phyloP scores from a whole-genome alignment of 1,140 invertebrate species.

The Drosophila nigrodunni region DNA sequence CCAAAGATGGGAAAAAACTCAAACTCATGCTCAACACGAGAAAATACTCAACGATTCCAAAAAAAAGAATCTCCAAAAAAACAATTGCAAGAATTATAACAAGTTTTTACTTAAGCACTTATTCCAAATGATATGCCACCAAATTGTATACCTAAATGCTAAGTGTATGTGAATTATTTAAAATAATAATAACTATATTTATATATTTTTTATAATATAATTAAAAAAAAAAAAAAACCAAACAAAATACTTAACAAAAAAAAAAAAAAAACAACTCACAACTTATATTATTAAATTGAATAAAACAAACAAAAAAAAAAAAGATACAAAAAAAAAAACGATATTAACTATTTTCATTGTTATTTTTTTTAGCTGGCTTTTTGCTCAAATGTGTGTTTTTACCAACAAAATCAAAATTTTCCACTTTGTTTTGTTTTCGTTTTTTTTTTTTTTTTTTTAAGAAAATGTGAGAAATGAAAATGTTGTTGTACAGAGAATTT shows the following conservation, averaged over 20 bases:
- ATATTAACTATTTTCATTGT: constrained; percentile 38
- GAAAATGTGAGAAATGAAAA: constrained; percentile 1
- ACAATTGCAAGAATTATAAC: constrained; percentile 11
- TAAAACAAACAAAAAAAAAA: constrained; percentile 58
- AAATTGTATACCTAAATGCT: constrained; percentile 67
- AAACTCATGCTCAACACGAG: constrained; percentile 18
- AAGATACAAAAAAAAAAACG: constrained; percentile 32
- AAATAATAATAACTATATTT: constrained; percentile 39
- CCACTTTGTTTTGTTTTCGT: constrained; percentile 35
- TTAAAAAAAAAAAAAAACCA: constrained; percentile 37
- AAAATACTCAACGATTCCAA: constrained; percentile 44
- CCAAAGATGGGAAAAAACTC: constrained; percentile 17
- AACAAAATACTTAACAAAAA: constrained; percentile 37
- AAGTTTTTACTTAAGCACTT: constrained; percentile 53
- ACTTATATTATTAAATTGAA: constrained; percentile 72
- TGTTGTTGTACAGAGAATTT: constrained; percentile 67
- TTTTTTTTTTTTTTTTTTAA: constrained; percentile 34
- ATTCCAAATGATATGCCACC: constrained; percentile 78
- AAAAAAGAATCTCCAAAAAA: no score
- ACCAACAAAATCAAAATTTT: constrained; percentile 26
- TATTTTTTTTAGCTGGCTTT: constrained; percentile 53
- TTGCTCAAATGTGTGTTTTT: constrained; percentile 16
- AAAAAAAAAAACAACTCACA: constrained; percentile 40
- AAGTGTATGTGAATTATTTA: constrained; percentile 51
- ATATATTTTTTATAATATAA: constrained; percentile 47